Conservation (phyloP, 2,113 vertebrate genomes). For the Microcebus griseorufus region DNA sequence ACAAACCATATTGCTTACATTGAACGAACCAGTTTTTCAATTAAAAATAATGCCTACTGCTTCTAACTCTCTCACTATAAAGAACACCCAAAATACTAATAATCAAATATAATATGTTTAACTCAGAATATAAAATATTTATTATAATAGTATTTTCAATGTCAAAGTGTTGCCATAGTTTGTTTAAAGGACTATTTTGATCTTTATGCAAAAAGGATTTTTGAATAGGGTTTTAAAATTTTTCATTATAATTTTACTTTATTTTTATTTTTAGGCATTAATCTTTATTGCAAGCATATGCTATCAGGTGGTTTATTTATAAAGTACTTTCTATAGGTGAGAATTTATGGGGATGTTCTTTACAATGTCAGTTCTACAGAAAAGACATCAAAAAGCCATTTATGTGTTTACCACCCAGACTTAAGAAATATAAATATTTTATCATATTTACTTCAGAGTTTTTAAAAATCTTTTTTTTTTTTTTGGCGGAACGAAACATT, state of each 20-base stretch:
- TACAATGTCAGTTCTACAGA: neutral
- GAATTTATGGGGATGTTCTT: neutral
- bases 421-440: neutral
- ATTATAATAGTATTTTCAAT: constrained; percentile 32
- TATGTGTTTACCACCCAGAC: neutral
- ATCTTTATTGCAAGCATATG: neutral
- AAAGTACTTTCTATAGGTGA: neutral
- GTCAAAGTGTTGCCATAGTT: neutral
- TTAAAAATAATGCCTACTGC: constrained; percentile 18
- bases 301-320: neutral
- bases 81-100: constrained; percentile 5
- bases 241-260: neutral
- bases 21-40: neutral
- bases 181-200: neutral
- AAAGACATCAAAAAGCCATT: neutral
- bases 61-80: neutral
- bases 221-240: neutral
- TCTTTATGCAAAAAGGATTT: constrained; percentile 3
- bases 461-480: neutral
- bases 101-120: neutral
- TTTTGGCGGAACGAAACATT: neutral
- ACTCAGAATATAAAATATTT: neutral
- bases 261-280: constrained; percentile 23
- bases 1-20: neutral
- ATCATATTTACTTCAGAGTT: neutral